Evolutionary conservation across 2,888 invertebrate genomes (phyloP).

Genomic region (Junonia oenone): DNA sequence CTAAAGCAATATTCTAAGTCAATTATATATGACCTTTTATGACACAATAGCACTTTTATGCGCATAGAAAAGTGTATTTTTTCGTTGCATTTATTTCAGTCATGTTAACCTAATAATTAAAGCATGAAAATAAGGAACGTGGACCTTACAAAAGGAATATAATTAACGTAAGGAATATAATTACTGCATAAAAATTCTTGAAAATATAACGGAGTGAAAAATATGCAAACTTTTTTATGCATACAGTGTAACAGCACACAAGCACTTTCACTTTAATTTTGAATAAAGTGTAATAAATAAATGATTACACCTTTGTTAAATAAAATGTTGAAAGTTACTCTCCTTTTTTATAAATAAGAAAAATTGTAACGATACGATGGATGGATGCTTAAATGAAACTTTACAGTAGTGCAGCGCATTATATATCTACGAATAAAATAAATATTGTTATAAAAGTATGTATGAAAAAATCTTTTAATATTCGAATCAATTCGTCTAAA

Average conservation of each 20-base stretch:
- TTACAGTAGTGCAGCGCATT: too few species aligned
- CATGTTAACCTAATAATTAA: background rate
- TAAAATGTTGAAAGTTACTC: too few species aligned
- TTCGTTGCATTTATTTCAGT: background rate
- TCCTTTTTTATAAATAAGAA: too few species aligned
- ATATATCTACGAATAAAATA: too few species aligned
- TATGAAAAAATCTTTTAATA: too few species aligned
- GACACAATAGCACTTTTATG: background rate
- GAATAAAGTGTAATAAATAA: too few species aligned
- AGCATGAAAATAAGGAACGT: background rate
- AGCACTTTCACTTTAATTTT: too few species aligned
- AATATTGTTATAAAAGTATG: too few species aligned
- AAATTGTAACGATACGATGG: too few species aligned
- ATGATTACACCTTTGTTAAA: background rate
- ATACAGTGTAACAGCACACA: background rate
- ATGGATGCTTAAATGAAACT: too few species aligned
- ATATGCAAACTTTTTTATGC: background rate
- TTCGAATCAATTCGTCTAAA: too few species aligned
- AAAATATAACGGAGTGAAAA: background rate
- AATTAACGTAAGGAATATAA: background rate
- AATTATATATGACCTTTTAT: background rate
- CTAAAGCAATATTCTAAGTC: too few species aligned
- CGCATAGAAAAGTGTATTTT: background rate
- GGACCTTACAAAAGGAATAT: background rate
- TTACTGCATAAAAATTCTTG: background rate